Percentiles rank a stretch among this genome's conserved stretches.
Conservation (phyloP, 2,888 invertebrate species). For the Anthrax anthrax region DNA sequence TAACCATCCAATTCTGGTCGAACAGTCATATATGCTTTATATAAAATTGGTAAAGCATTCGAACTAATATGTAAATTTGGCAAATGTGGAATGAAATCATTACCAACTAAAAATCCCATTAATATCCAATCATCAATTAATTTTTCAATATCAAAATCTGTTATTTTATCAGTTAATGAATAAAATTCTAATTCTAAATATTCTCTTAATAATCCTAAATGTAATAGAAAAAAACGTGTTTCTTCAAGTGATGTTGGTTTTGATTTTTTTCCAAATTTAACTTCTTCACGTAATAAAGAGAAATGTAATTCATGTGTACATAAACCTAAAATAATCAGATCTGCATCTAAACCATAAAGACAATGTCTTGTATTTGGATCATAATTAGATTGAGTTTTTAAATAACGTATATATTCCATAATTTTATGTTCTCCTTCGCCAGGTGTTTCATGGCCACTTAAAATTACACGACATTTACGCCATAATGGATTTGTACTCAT, state of each 20-base stretch:
- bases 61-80: constrained; percentile 89
- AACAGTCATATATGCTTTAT: constrained; percentile 73
- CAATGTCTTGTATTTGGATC: constrained; percentile 90
- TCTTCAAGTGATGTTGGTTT: constrained; percentile 68
- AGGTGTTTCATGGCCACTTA: constrained; percentile 91
- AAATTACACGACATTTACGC: constrained; percentile 70
- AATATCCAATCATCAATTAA: constrained; percentile 97
- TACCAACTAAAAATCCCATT: constrained; percentile 94
- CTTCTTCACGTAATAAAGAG: constrained; percentile 85
- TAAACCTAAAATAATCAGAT: constrained; percentile 91
- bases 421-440: constrained; percentile 98
- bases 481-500: constrained; percentile 73
- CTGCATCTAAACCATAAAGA: constrained; percentile 92
- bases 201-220: constrained; percentile 80
- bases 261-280: constrained; percentile 58
- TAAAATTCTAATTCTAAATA: constrained; percentile 87
- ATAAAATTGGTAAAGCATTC: constrained; percentile 76
- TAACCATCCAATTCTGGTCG: constrained; percentile 85
- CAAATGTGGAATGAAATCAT: constrained; percentile 94
- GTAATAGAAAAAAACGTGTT: constrained; percentile 83
- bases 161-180: constrained; percentile 41
- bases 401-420: constrained; percentile 92
- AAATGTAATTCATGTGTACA: constrained; percentile 94
- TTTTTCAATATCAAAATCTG: constrained; percentile 74
- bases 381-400: constrained; percentile 69